Percentiles rank a stretch among this genome's conserved stretches.
phyloP scores from a whole-genome alignment of 53 echinoderm and acorn worm genomes.

The Mesocentrotus franciscanus region DNA sequence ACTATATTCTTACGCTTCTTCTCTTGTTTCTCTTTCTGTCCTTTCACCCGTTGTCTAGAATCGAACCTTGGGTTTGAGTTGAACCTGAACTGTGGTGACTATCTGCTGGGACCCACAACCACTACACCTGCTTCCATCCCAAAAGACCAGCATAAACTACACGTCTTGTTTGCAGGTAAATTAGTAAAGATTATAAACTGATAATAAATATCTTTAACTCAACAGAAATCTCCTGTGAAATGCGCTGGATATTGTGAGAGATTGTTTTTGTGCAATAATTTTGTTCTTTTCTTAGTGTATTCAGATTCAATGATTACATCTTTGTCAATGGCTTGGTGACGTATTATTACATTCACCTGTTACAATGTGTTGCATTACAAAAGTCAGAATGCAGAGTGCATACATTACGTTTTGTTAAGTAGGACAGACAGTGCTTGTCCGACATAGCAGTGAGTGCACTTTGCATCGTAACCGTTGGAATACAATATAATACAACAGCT shows the following conservation, averaged over 20 bases:
- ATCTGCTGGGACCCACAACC: slow-evolving; percentile 17
- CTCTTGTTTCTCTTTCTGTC: not conserved
- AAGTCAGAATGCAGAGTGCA: not conserved
- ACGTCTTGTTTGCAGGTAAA: slow-evolving; percentile 90
- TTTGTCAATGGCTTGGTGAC: not conserved
- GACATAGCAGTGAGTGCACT: no score
- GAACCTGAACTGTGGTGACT: slow-evolving; percentile 72
- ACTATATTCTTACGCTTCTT: not conserved
- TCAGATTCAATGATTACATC: not conserved
- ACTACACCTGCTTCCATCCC: slow-evolving; percentile 14
- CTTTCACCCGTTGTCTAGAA: slow-evolving; percentile 44
- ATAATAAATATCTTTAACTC: no score
- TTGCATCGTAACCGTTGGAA: no score
- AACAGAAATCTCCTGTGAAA: no score
- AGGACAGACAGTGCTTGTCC: no score
- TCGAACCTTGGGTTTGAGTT: slow-evolving; percentile 86
- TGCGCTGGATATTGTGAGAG: not conserved
- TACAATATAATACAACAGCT: no score
- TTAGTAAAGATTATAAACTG: not conserved
- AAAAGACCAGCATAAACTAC: slow-evolving; percentile 60
- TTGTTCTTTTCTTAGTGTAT: not conserved
- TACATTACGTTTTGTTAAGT: no score
- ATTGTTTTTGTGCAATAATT: not conserved
- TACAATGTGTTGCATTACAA: not conserved
- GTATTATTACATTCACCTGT: not conserved